Percentiles rank a stretch among this genome's conserved stretches.
These are phyloP conservation scores for Nipponia nippon DNA, from an alignment of 2,113 vertebrate species.

Conservation along the genomic window DNA sequence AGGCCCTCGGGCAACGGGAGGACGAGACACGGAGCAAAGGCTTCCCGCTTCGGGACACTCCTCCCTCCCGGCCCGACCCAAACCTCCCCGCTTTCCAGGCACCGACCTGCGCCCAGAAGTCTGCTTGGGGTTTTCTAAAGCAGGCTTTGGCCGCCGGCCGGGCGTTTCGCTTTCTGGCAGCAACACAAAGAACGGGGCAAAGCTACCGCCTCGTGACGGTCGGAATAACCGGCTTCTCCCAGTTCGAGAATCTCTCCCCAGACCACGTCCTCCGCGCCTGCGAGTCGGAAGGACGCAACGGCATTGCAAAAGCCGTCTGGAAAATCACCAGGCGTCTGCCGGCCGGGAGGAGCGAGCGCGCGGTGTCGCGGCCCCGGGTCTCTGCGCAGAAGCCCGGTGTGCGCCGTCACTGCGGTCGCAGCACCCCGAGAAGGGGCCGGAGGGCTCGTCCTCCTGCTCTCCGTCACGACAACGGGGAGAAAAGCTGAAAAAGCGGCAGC, in stretches of 20 bases:
- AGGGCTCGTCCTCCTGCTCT: background rate
- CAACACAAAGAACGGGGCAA: background rate
- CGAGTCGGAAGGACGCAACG: background rate
- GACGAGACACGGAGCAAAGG: background rate
- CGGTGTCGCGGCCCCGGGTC: background rate
- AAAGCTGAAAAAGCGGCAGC: background rate
- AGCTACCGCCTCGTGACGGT: fast-evolving
- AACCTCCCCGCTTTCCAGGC: fast-evolving
- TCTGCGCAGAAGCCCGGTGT: background rate
- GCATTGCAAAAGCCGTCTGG: background rate
- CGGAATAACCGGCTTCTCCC: background rate
- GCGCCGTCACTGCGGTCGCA: fast-evolving
- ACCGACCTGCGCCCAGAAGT: background rate
- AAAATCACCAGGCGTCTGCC: background rate
- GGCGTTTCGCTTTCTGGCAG: background rate
- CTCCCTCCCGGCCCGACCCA: background rate
- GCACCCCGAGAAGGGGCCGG: fast-evolving
- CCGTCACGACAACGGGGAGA: fast-evolving
- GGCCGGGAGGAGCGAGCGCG: background rate
- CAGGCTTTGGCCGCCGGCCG: background rate
- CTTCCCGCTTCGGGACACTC: background rate
- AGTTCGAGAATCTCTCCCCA: background rate
- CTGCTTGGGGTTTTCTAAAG: background rate
- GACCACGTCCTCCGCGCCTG: background rate
- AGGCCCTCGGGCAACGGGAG: background rate